phyloP scores from a whole-genome alignment of 2,888 invertebrate genomes.

The Coelinius sp. region DNA sequence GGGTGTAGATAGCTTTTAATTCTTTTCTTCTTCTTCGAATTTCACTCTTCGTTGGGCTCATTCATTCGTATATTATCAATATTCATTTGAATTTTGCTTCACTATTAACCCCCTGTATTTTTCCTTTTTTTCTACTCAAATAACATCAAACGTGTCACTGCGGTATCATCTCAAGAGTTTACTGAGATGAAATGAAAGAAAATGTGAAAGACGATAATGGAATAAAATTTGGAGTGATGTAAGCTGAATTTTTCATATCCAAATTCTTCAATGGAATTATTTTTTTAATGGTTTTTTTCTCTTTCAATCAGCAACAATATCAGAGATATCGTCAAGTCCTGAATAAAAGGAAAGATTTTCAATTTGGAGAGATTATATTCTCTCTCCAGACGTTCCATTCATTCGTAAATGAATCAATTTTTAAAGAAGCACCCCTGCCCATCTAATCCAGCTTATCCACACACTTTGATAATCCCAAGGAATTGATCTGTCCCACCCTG shows the following conservation, averaged over 20 bases:
- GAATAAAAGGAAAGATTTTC: background rate
- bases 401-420: conserved; percentile 19
- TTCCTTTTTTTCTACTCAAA: background rate
- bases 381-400: background rate
- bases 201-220: background rate
- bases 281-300: too few relatives aligned
- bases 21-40: conserved; percentile 38
- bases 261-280: too few relatives aligned
- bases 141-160: conserved; percentile 17
- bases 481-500: background rate
- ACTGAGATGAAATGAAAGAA: background rate
- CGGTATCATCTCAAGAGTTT: background rate
- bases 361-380: too few relatives aligned
- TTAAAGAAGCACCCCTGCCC: background rate
- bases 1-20: conserved; percentile 53
- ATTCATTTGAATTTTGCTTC: conserved; percentile 23
- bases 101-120: background rate
- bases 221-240: conserved; percentile 13
- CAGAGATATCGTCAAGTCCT: too few relatives aligned
- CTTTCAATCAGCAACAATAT: too few relatives aligned
- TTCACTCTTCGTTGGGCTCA: conserved; percentile 25
- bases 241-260: too few relatives aligned
- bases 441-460: background rate
- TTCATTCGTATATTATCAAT: conserved; percentile 27
- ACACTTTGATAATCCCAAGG: conserved; percentile 15